Evolutionary conservation across 2,113 vertebrate genomes (phyloP), one percentile per base, ranked within the genome.

Genomic region (Tenrec ecaudatus): DNA sequence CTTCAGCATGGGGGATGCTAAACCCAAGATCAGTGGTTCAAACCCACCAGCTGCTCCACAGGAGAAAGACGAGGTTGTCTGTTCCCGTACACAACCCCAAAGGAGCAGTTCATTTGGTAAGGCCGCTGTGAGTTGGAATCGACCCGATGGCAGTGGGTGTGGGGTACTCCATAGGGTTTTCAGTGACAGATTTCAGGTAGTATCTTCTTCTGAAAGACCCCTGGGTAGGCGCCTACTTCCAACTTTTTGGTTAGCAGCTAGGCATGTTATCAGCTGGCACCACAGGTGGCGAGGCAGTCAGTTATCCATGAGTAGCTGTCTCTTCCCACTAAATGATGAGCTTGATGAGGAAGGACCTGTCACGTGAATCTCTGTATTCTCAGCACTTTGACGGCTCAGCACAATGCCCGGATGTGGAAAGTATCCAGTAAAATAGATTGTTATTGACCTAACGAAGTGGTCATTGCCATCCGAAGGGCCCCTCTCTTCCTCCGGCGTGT

Each of bases 331-430:
- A 1, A 0, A 2, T 5, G 47, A 47, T 12, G 12, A 3, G 15
- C 22, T 47, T 17, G 47, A 53, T 53, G 47, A 53, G 47, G 47
- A 10, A 53, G 47, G 47, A 5, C 6, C 47, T 0, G 31, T 33
- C 0, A 0, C n/a, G 19, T 40, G 7, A 6, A 29, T 14, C 36
- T 31, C 6, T 2, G 38, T 40, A 7, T 25, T 6, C 57, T 12
- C 17, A 25, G 60, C 2, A 1, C 36, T 19, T 62, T 33, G 78
- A 57, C 33, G 33, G 29, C 82, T 36, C 15, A 9, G 38, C 53
- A 38, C 57, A 11, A 11, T 0, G 58, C 47, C 87, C 6, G 1
- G 19, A 7, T 1, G 38, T 5, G 4, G 27, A 36, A 9, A 11
- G 40, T 5, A 1, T 10, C 60, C 12, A 1, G 27, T 16, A 0